Evolutionary conservation across 2,888 invertebrate genomes (phyloP).

Genomic region (Diloba caeruleocephala): DNA sequence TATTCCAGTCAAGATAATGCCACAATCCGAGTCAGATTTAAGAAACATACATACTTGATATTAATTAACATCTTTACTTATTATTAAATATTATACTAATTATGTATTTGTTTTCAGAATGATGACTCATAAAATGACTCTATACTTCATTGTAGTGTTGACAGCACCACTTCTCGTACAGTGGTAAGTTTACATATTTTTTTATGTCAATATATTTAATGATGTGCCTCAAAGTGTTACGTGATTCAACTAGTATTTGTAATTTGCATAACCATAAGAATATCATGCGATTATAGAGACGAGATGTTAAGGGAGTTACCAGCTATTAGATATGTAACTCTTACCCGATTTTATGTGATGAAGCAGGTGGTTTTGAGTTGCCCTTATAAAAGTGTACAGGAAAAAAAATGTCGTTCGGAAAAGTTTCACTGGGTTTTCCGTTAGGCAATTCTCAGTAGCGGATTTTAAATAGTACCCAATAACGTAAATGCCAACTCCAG

Average conservation of each 20-base stretch:
- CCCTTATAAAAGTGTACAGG: too few relatives aligned
- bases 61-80: slow-evolving; percentile 2
- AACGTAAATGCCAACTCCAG: too few relatives aligned
- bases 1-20: not conserved
- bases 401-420: too few relatives aligned
- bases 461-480: too few relatives aligned
- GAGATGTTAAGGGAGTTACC: too few relatives aligned
- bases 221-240: not conserved
- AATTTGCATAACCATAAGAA: not conserved
- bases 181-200: slow-evolving; percentile 67
- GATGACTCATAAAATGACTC: slow-evolving; percentile 66
- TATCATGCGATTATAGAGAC: not conserved
- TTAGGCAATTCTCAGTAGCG: too few relatives aligned
- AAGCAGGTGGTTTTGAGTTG: too few relatives aligned
- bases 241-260: not conserved
- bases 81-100: slow-evolving; percentile 10
- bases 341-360: too few relatives aligned
- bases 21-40: slow-evolving; percentile 6
- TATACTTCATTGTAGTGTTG: slow-evolving; percentile 65
- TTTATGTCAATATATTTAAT: slow-evolving; percentile 6
- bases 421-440: too few relatives aligned
- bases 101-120: slow-evolving; percentile 75
- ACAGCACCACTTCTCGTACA: slow-evolving; percentile 68
- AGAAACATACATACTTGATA: slow-evolving; percentile 2
- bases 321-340: too few relatives aligned